phyloP scores from a whole-genome alignment of 2,888 invertebrate genomes.

The Eupeodes luniger region DNA sequence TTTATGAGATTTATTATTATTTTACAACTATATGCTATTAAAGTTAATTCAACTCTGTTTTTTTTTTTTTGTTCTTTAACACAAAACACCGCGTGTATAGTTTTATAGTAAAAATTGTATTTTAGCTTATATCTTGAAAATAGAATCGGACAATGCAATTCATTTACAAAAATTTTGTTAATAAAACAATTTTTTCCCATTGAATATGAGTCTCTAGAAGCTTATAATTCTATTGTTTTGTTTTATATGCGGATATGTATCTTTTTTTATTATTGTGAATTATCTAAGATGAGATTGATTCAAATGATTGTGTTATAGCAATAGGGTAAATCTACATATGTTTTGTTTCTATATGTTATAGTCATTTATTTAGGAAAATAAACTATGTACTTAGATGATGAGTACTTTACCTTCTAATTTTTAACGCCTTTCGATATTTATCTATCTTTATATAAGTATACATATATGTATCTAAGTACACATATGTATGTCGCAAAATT shows the following conservation, averaged over 20 bases:
- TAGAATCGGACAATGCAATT: constrained; percentile 42
- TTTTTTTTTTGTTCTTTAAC: background rate
- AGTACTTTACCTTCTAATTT: constrained; percentile 30
- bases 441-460: background rate
- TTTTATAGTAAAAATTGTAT: constrained; percentile 16
- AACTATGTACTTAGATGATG: too few relatives aligned
- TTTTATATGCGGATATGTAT: constrained; percentile 36
- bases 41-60: constrained; percentile 35
- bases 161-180: constrained; percentile 20
- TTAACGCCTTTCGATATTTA: constrained; percentile 23
- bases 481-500: background rate
- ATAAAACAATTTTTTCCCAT: constrained; percentile 61
- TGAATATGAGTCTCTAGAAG: constrained; percentile 16
- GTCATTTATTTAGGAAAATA: constrained; percentile 9
- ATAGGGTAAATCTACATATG: background rate
- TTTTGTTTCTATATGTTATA: background rate
- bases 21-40: constrained; percentile 28
- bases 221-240: constrained; percentile 71
- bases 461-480: background rate
- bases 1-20: constrained; percentile 40
- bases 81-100: background rate
- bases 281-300: constrained; percentile 52
- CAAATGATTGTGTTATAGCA: constrained; percentile 21
- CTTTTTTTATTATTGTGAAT: constrained; percentile 19
- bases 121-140: constrained; percentile 26